Conservation (phyloP, 2,888 invertebrate species). For the Hedya salicella region DNA sequence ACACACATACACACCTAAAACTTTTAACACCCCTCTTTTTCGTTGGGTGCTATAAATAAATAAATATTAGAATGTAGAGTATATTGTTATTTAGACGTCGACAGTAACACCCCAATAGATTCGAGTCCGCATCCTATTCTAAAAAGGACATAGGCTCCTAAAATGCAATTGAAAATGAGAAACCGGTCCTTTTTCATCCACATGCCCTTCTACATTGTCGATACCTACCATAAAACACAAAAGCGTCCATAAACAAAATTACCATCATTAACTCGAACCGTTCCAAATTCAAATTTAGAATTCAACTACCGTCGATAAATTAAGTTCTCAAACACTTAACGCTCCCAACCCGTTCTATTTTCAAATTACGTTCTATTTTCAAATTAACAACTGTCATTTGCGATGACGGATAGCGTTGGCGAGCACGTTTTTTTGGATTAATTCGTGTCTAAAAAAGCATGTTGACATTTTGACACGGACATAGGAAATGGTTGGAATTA, state of each 20-base stretch:
- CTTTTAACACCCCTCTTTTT: no score
- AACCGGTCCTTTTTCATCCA: no score
- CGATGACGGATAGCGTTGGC: slow-evolving; percentile 55
- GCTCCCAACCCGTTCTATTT: slow-evolving; percentile 56
- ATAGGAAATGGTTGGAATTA: slow-evolving; percentile 33
- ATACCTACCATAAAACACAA: slow-evolving; percentile 27
- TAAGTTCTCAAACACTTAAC: slow-evolving; percentile 66
- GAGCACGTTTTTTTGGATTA: slow-evolving; percentile 49
- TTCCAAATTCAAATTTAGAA: slow-evolving; percentile 56
- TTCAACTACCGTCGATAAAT: slow-evolving; percentile 62
- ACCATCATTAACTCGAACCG: slow-evolving; percentile 38
- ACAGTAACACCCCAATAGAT: no score
- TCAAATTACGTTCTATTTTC: slow-evolving; percentile 57
- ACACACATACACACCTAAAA: no score
- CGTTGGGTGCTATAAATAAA: no score
- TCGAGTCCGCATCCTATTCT: no score
- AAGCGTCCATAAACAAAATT: slow-evolving; percentile 37
- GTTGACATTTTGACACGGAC: slow-evolving; percentile 37
- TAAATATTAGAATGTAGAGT: no score
- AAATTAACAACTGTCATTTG: slow-evolving; percentile 52
- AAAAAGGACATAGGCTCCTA: no score
- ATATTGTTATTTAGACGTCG: no score
- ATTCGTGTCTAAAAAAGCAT: slow-evolving; percentile 37
- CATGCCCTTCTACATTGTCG: slow-evolving; percentile 16
- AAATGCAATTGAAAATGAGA: no score